Conservation (phyloP, 1,140 invertebrate species). For the Lepidurus packardi region DNA sequence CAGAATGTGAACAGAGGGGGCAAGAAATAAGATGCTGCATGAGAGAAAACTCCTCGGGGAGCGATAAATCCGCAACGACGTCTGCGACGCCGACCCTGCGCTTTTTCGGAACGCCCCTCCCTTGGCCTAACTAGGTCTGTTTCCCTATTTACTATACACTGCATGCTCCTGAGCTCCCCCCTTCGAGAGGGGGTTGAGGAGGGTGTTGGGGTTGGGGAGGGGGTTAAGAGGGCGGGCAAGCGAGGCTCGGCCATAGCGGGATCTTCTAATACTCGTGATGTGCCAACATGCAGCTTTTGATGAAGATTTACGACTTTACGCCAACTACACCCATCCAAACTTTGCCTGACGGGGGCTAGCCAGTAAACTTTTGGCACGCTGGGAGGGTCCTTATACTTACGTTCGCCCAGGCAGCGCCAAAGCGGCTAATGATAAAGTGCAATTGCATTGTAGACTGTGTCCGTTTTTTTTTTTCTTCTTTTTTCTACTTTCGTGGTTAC, state of each 20-base stretch:
- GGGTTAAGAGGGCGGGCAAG: neutral
- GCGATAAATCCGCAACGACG: conserved; percentile 20
- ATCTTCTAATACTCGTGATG: conserved; percentile 18
- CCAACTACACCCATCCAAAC: conserved; percentile 9
- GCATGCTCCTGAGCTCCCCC: neutral
- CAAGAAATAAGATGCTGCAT: conserved; percentile 16
- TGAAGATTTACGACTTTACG: conserved; percentile 19
- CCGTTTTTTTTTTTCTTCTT: neutral
- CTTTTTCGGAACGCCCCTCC: neutral
- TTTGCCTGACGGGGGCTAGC: conserved; percentile 17
- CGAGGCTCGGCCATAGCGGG: neutral
- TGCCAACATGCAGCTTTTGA: conserved; percentile 21
- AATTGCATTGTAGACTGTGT: neutral
- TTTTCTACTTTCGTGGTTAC: neutral
- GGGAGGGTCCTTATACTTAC: neutral
- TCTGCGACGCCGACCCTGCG: conserved; percentile 11
- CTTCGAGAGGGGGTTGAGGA: neutral
- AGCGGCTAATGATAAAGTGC: conserved; percentile 15
- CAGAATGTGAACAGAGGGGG: neutral
- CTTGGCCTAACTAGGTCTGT: neutral
- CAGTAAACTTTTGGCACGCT: neutral
- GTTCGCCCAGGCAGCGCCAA: neutral
- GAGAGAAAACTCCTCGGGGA: neutral
- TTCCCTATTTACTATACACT: neutral
- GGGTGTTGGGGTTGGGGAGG: too few relatives aligned